Conservation (phyloP, 2,888 invertebrate genomes). For the Clanis bilineata region DNA sequence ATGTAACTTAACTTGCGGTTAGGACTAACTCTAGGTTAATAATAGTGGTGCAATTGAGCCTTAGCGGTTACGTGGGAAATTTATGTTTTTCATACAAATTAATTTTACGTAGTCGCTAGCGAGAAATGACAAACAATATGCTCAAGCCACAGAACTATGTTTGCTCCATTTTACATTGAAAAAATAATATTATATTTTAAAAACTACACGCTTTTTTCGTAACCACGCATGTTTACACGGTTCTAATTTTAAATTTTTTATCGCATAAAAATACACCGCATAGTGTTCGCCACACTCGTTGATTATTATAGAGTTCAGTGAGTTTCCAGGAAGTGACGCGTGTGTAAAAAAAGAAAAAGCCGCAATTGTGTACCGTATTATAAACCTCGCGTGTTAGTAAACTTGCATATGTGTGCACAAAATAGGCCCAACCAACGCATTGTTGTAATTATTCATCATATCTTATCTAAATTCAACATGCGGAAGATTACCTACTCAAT, state of each 20-base stretch:
- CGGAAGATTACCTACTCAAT: constrained; percentile 32
- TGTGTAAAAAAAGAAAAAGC: background rate
- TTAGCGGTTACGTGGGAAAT: too few relatives aligned
- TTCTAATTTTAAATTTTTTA: constrained; percentile 10
- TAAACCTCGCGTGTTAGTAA: constrained; percentile 5
- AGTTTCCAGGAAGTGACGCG: constrained; percentile 5
- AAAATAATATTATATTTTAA: background rate
- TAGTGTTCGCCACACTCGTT: constrained; percentile 1
- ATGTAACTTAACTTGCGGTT: too few relatives aligned
- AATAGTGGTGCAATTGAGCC: too few relatives aligned
- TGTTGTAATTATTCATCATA: background rate
- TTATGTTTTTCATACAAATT: too few relatives aligned
- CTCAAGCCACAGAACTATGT: background rate
- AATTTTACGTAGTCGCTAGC: too few relatives aligned
- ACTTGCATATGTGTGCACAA: background rate
- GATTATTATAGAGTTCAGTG: constrained; percentile 1
- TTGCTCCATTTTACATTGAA: background rate
- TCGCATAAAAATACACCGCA: constrained; percentile 1
- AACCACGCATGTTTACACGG: constrained; percentile 4
- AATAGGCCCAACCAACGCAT: background rate
- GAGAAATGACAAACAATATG: too few relatives aligned
- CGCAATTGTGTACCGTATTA: background rate
- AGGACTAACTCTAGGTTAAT: too few relatives aligned
- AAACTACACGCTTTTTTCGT: background rate
- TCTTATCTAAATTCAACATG: constrained; percentile 21